Evolutionary conservation across 2,797 vertebrate genomes (phyloP), one percentile per base, ranked within the genome.

Genomic region (Neomorphus geoffroyi): DNA sequence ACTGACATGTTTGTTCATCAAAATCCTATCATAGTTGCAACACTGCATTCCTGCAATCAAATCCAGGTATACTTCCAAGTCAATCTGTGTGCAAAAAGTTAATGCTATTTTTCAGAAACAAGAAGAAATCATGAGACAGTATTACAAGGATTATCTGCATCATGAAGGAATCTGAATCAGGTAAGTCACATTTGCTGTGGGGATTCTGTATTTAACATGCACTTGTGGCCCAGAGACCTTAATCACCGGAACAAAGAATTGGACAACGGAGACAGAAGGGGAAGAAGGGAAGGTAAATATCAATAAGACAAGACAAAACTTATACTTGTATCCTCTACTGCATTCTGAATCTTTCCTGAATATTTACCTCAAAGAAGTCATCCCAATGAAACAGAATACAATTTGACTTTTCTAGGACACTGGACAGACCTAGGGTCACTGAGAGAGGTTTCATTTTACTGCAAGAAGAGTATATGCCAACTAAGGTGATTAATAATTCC

Each of bases 121-220:
- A 89, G 57, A 90, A 94, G 53, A 83, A 87, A 81, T 80, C 39
- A 37, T 64, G 39, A 90, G 75, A 88, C n/a, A 88, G 61, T 78
- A 90, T 91, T 88, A 92, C 58, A 18, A 90, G 65, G 57, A 95
- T 86, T 92, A 92, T 58, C 33, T 70, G 74, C 35, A 88, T 86
- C 85, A 96, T 73, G 54, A 92, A 92, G 39, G 77, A 93, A 61
- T 78, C 61, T 62, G 82, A 92, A 92, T 91, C 65, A 91, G n/a
- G 43, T 72, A 2, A 95, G 91, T 83, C 91, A 88, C 17, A 88
- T 90, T 93, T 66, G 56, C 80, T 92, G 51, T 57, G 21, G 67
- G 51, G 51, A 79, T 88, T 96, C 87, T 91, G 70, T 88, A 95
- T 88, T 90, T 92, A 96, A 90, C 80, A 86, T 32, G 32, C 28